These are phyloP conservation scores for Protaetia brevitarsis DNA, from an alignment of 1,140 invertebrate genomes.

Conservation along the genomic window DNA sequence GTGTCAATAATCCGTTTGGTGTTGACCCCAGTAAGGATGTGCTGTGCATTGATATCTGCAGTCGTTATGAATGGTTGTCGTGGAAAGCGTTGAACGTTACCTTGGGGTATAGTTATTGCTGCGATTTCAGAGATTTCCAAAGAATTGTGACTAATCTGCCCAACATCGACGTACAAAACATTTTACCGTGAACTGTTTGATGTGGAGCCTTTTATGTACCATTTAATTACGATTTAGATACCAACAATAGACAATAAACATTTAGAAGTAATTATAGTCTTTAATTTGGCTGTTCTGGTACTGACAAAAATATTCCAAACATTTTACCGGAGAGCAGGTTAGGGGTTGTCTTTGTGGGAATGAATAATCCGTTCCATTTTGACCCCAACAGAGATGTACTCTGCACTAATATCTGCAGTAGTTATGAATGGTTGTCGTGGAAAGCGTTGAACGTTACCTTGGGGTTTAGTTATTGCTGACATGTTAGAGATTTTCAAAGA, in stretches of 20 bases:
- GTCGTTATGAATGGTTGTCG: conserved; percentile 53
- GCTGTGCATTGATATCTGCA: conserved; percentile 57
- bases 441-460: conserved; percentile 51
- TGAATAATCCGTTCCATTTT: conserved; percentile 62
- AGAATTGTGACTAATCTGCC: conserved; percentile 53
- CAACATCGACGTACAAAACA: no score
- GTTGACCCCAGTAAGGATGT: conserved; percentile 47
- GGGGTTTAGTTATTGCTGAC: conserved; percentile 67
- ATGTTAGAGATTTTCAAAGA: no score
- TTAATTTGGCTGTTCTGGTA: no score
- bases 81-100: conserved; percentile 55
- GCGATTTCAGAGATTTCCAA: conserved; percentile 59
- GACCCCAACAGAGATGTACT: conserved; percentile 50
- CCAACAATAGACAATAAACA: no score
- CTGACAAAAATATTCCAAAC: no score
- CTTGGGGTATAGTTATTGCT: conserved; percentile 64
- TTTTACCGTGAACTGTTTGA: no score
- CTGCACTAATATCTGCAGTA: conserved; percentile 55
- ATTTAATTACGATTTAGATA: no score
- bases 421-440: conserved; percentile 56
- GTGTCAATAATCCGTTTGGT: conserved; percentile 62
- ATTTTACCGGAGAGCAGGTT: conserved; percentile 47
- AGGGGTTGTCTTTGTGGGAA: conserved; percentile 59
- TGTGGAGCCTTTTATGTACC: no score
- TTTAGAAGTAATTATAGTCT: no score